These are phyloP conservation scores for Hystrix brachyura DNA, from an alignment of 2,113 vertebrate species.

Conservation along the genomic window DNA sequence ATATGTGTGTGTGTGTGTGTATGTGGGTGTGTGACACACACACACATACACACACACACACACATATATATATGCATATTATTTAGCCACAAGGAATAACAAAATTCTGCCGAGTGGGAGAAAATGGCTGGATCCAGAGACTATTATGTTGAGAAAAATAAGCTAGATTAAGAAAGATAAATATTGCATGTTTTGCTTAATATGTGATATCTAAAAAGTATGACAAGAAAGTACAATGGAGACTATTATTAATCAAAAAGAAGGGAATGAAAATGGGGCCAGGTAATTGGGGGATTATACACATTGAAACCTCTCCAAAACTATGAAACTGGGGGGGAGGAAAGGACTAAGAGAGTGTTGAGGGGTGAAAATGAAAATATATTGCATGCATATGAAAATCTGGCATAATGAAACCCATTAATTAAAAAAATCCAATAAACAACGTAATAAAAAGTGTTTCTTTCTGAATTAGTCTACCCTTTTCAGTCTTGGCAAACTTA, in stretches of 20 bases:
- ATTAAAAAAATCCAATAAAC: background rate
- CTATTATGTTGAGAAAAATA: background rate
- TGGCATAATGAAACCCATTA: background rate
- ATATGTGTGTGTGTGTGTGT: no score
- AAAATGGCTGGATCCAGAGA: background rate
- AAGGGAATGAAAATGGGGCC: background rate
- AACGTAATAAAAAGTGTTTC: background rate
- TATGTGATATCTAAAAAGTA: background rate
- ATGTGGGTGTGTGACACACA: no score
- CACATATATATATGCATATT: background rate
- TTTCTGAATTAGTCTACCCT: background rate
- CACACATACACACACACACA: no score
- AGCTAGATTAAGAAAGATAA: background rate
- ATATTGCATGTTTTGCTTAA: background rate
- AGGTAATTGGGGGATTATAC: background rate
- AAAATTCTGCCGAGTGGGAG: background rate
- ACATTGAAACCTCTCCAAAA: background rate
- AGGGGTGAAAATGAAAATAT: background rate
- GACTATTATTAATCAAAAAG: background rate
- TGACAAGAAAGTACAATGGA: background rate
- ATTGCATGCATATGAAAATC: background rate
- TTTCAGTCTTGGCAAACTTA: background rate
- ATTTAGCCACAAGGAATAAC: background rate
- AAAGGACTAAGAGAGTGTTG: background rate
- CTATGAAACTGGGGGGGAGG: background rate